Base-by-base conservation (phyloP, 2,113 vertebrate species). In the Spheniscus mendiculus region DNA sequence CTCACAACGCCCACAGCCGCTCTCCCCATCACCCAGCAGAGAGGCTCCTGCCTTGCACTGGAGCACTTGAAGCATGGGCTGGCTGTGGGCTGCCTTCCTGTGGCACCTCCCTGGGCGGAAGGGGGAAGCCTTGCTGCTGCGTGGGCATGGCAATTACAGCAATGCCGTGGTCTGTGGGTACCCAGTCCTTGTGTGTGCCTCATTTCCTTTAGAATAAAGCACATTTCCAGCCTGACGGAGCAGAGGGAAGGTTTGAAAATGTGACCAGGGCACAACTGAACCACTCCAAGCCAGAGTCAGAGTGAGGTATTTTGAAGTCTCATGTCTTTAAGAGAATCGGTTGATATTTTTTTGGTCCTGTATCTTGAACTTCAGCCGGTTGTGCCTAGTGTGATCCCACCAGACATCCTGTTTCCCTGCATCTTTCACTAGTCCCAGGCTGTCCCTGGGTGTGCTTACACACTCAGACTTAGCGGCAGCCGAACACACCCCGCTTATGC, bases 21-120 rank as follows among this genome's bases (percentile, higher is more conserved):
- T 74, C 63, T 66, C 59, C 42, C 69, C 50, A 42, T 61, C 59
- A 53, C 42, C 61, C 7, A 3, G 79, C 66, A 80, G 70, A 85
- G 80, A 67, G 15, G 79, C n/a, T 93, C n/a, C 83, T 87, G 90
- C 90, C 45, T 70, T 42, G 62, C 3, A 8, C 6, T 34, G 45
- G 38, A 65, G 55, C 63, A 22, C 56, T 53, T 8, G 67, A 20
- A 67, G 50, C 67, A 59, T 0, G 38, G 78, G 63, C 40, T 94
- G 83, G 13, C 50, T 3, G 5, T 32, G 50, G 73, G 34, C 55
- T 90, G 86, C 69, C 49, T 42, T 36, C 50, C 71, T 0, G 2
- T 1, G 1, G 50, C 67, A 32, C 14, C 32, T 59, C 53, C 25
- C 69, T 25, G n/a, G 15, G 5, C 0, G 0, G 42, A 2, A 66